These are phyloP conservation scores for Lanius ludovicianus DNA, from an alignment of 2,113 vertebrate species.

Conservation along the genomic window DNA sequence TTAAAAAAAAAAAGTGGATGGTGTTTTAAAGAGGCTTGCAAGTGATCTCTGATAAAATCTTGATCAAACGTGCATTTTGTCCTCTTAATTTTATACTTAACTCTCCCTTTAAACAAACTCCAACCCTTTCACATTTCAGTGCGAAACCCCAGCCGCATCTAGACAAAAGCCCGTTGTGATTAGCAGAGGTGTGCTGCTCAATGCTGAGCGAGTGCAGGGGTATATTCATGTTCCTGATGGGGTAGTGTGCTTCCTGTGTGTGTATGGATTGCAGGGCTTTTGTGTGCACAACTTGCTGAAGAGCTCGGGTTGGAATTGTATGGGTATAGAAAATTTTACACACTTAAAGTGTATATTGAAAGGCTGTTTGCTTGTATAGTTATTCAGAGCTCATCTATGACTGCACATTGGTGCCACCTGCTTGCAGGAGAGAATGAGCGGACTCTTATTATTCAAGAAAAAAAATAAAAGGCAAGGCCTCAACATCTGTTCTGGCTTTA, in stretches of 20 bases:
- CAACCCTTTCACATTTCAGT: neutral
- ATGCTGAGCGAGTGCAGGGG: neutral
- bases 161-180: constrained; percentile 1
- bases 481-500: constrained; percentile 55
- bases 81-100: neutral
- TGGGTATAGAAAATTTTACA: neutral
- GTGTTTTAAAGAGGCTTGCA: neutral
- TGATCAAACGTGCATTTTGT: neutral
- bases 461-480: constrained; percentile 1
- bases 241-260: neutral
- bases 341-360: neutral
- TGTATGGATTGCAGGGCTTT: neutral
- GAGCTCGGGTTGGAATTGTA: neutral
- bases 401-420: constrained; percentile 61
- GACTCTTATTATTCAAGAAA: neutral
- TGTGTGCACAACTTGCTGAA: neutral
- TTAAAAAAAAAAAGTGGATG: neutral
- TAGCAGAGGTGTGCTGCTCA: constrained; percentile 29
- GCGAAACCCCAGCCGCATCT: neutral
- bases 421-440: constrained; percentile 29
- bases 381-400: constrained; percentile 27
- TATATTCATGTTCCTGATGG: neutral
- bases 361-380: constrained; percentile 1
- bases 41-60: neutral
- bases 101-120: neutral